A percentile compares a stretch with the other conserved stretches of the same genome.
phyloP scores from a whole-genome alignment of 92 coral and sea anemone species.

The Blastomussa wellsi region DNA sequence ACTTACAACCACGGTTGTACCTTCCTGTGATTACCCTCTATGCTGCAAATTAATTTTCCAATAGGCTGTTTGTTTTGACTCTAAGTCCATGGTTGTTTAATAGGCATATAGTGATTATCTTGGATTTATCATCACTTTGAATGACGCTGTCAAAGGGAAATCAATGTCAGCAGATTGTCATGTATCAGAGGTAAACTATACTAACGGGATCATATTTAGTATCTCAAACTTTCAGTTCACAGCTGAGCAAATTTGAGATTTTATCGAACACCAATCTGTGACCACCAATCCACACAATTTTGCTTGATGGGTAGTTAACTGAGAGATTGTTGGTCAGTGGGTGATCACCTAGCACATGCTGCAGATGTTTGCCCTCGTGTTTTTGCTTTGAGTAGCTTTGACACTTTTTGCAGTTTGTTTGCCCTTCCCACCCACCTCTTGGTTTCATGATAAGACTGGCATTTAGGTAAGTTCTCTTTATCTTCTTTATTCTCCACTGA shows the following conservation, averaged over 20 bases:
- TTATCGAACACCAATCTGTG: too few species aligned
- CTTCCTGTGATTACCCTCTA: neutral
- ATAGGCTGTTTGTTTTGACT: neutral
- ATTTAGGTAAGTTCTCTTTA: too few species aligned
- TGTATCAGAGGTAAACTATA: conserved; percentile 74
- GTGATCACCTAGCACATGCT: too few species aligned
- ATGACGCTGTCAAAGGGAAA: conserved; percentile 87
- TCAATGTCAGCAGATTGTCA: conserved; percentile 56
- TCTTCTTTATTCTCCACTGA: conserved; percentile 2
- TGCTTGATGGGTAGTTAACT: too few species aligned
- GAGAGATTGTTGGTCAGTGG: too few species aligned
- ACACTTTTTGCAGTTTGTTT: too few species aligned
- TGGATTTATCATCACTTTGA: conserved; percentile 73
- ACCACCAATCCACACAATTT: too few species aligned
- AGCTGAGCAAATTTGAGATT: neutral
- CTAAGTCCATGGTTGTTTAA: neutral
- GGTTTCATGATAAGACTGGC: too few species aligned
- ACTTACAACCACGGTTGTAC: too few species aligned
- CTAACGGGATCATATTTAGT: neutral
- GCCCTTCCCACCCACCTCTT: too few species aligned
- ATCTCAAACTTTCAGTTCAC: neutral
- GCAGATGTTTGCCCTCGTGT: too few species aligned
- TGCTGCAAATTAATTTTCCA: neutral
- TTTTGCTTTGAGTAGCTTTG: too few species aligned
- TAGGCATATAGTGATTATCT: conserved; percentile 88